Percentiles rank a stretch among this genome's conserved stretches.
These are phyloP conservation scores for Adoxophyes honmai DNA, from an alignment of 1,140 invertebrate genomes.

Conservation along the genomic window DNA sequence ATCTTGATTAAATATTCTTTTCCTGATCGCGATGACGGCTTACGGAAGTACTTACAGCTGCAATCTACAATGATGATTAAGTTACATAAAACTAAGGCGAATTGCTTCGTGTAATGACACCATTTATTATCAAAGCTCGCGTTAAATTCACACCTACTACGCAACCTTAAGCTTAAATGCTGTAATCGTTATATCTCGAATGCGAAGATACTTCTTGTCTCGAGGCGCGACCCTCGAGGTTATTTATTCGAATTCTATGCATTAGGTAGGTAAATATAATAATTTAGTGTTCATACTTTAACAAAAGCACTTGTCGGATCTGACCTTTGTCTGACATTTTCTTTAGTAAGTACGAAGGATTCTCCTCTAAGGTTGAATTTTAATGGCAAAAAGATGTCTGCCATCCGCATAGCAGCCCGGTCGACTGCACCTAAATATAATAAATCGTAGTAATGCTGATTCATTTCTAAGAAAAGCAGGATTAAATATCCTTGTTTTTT, in stretches of 20 bases:
- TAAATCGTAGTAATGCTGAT: constrained; percentile 5
- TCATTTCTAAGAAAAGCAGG: constrained; percentile 1
- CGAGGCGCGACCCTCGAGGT: constrained; percentile 32
- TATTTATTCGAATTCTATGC: constrained; percentile 24
- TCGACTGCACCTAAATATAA: constrained; percentile 18
- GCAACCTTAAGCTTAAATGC: constrained; percentile 10
- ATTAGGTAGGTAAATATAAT: constrained; percentile 18
- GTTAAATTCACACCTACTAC: constrained; percentile 8
- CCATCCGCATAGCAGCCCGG: constrained; percentile 48
- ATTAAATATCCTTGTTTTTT: too few relatives aligned
- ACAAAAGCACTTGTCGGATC: constrained; percentile 34
- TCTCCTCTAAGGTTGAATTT: constrained; percentile 51
- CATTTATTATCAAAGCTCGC: background rate
- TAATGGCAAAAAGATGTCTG: constrained; percentile 41
- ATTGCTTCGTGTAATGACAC: constrained; percentile 10
- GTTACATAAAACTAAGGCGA: constrained; percentile 12
- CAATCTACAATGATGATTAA: background rate
- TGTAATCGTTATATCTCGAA: constrained; percentile 34
- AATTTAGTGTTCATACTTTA: constrained; percentile 24
- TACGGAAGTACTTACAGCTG: background rate
- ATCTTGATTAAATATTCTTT: too few relatives aligned
- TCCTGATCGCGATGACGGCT: background rate
- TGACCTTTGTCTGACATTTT: constrained; percentile 61
- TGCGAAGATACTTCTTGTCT: background rate
- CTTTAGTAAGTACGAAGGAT: constrained; percentile 38